These are phyloP conservation scores for Bombus picipes DNA, from an alignment of 1,140 invertebrate genomes.

Conservation along the genomic window DNA sequence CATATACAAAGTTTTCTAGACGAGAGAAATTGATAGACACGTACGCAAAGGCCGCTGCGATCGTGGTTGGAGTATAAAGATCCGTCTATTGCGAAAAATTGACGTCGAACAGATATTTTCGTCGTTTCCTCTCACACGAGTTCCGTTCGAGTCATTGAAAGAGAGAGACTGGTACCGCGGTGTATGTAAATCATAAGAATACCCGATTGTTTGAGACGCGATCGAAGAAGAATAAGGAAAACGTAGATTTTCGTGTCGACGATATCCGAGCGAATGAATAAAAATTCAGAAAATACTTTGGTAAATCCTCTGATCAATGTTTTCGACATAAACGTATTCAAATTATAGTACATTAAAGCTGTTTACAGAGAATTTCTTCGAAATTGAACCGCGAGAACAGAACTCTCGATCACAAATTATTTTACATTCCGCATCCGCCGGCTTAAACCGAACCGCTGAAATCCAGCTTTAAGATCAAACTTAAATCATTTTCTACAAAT, in stretches of 20 bases:
- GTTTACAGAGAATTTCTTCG: not conserved
- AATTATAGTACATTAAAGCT: not conserved
- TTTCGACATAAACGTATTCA: not conserved
- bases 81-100: not conserved
- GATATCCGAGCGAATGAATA: not conserved
- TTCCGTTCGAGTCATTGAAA: not conserved
- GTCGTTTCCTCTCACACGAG: not conserved
- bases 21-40: conserved; percentile 36
- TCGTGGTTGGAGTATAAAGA: conserved; percentile 23
- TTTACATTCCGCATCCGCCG: not conserved
- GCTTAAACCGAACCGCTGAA: not conserved
- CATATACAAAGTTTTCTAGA: conserved; percentile 15
- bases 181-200: conserved; percentile 15
- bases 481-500: not conserved
- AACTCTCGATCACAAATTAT: not conserved
- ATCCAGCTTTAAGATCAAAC: not conserved
- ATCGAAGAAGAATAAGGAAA: not conserved
- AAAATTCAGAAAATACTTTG: not conserved
- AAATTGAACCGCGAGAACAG: not conserved
- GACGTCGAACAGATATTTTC: not conserved
- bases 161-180: too few relatives aligned
- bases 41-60: not conserved
- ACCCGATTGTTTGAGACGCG: not conserved
- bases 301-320: conserved; percentile 8
- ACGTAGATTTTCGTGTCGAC: not conserved